A percentile compares a stretch with the other conserved stretches of the same genome.
phyloP scores from a whole-genome alignment of 53 echinoderm and acorn worm species.

The Glandiceps talaboti region DNA sequence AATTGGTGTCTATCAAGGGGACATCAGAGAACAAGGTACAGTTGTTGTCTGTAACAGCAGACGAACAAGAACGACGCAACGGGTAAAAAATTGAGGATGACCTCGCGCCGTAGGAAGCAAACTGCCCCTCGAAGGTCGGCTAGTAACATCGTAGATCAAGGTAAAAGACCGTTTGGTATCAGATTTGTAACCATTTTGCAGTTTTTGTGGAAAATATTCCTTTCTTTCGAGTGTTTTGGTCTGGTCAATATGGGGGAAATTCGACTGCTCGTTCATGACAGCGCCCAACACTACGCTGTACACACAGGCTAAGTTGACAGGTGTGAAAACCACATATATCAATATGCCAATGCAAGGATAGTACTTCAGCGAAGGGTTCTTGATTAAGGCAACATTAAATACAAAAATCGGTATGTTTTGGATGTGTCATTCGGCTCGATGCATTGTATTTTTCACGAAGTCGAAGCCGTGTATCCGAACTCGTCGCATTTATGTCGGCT shows the following conservation, averaged over 20 bases:
- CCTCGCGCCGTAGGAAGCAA: constrained; percentile 84
- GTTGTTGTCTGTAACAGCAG: background rate
- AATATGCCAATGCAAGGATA: too few relatives aligned
- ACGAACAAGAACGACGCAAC: background rate
- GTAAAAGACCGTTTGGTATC: background rate
- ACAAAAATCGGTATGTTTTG: too few relatives aligned
- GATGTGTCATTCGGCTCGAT: too few relatives aligned
- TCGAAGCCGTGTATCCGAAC: too few relatives aligned
- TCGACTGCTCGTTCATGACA: background rate
- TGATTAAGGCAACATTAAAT: too few relatives aligned
- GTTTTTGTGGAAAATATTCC: background rate
- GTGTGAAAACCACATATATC: background rate
- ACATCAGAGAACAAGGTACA: background rate
- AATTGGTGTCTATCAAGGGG: too few relatives aligned
- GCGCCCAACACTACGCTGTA: background rate
- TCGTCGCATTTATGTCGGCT: too few relatives aligned
- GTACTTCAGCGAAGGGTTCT: too few relatives aligned
- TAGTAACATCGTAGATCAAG: constrained; percentile 25
- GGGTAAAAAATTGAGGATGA: constrained; percentile 53
- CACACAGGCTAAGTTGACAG: background rate
- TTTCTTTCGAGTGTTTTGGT: background rate
- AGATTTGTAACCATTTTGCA: background rate
- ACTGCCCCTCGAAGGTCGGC: constrained; percentile 74
- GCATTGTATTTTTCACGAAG: too few relatives aligned
- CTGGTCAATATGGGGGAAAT: background rate